Conservation (phyloP, 2,797 vertebrate genomes). For the Phataginus tetradactyla region DNA sequence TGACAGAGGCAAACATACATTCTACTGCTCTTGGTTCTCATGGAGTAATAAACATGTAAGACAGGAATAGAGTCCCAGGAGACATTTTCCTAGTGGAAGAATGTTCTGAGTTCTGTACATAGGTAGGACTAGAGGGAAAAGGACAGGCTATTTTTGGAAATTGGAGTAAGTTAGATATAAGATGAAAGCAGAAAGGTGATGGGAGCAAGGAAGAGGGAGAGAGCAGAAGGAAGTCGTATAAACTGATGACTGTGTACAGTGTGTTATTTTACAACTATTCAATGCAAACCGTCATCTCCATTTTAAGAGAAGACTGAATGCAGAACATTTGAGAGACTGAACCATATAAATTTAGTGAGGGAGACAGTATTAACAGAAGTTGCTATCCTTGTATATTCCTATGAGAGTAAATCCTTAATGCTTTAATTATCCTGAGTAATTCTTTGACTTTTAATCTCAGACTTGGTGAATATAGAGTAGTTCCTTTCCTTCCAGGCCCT, state of each 20-base stretch:
- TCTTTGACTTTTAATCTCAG: neutral
- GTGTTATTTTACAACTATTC: neutral
- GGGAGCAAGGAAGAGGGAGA: fast-evolving
- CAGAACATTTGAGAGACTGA: neutral
- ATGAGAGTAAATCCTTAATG: neutral
- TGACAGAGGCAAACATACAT: neutral
- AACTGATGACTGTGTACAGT: neutral
- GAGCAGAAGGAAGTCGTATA: too few relatives aligned
- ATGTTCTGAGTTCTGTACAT: neutral
- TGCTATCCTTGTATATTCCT: neutral
- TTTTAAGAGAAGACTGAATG: neutral
- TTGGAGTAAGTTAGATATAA: neutral
- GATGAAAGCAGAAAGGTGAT: neutral
- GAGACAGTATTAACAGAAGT: neutral
- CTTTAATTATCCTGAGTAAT: neutral
- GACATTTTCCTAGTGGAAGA: neutral
- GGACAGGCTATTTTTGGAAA: neutral
- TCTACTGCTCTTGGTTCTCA: neutral
- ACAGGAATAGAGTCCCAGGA: neutral
- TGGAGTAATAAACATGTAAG: neutral
- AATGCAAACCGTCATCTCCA: neutral
- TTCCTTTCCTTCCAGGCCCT: neutral
- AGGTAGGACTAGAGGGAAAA: neutral
- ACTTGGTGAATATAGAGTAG: neutral
- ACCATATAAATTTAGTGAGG: neutral